phyloP scores from a whole-genome alignment of 2,888 invertebrate species.

The Pomacea canaliculata region DNA sequence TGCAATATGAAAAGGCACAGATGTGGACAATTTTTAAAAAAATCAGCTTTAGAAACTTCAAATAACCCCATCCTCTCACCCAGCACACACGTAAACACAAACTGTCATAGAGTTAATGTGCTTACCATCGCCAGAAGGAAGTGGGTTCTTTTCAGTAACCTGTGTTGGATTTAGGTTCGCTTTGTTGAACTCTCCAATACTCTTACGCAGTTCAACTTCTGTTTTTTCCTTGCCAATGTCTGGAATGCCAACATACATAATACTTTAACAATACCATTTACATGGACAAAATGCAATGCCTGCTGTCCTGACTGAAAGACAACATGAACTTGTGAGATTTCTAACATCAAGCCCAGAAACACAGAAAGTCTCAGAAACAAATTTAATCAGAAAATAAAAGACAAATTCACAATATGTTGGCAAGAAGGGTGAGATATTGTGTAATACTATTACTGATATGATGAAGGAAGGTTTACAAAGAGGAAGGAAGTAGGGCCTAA shows the following conservation, averaged over 20 bases:
- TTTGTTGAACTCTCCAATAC: constrained; percentile 44
- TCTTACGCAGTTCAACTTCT: constrained; percentile 44
- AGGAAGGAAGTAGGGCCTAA: no score
- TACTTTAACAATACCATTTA: no score
- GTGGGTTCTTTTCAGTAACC: constrained; percentile 48
- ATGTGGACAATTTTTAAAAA: background rate
- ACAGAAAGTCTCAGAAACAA: no score
- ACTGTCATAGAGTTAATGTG: background rate
- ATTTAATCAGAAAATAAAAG: no score
- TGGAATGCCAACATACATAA: constrained; percentile 25
- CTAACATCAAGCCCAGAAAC: no score
- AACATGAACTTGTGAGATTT: no score
- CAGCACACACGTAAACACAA: background rate
- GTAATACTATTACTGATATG: no score
- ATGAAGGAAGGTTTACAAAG: no score
- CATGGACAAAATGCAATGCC: no score
- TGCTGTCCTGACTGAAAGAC: no score
- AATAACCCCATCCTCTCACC: constrained; percentile 22
- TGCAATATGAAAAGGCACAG: background rate
- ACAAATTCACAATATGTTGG: no score
- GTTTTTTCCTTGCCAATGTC: constrained; percentile 51
- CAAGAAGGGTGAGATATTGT: no score
- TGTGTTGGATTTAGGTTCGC: constrained; percentile 43
- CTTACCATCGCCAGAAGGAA: constrained; percentile 50
- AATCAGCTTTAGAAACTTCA: background rate